Evolutionary conservation across 2,888 invertebrate species (phyloP).

Genomic region (Eupithecia exiguata): DNA sequence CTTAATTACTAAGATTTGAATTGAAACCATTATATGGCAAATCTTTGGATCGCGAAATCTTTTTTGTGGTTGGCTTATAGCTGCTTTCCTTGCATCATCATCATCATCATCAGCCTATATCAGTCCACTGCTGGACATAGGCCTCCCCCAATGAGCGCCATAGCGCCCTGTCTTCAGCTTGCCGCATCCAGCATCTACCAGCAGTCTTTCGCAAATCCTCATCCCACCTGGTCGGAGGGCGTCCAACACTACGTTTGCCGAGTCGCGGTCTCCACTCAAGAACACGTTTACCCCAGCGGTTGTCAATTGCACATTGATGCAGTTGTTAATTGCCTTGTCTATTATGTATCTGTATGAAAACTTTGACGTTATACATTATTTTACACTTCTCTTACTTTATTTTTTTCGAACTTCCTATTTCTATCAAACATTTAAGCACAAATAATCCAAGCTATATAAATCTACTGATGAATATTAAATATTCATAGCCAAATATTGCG

Average conservation of each 20-base stretch:
- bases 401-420: not conserved
- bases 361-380: not conserved
- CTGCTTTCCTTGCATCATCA: not conserved
- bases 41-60: not conserved
- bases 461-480: not conserved
- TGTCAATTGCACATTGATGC: no score
- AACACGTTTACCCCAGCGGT: no score
- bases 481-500: conserved; percentile 2
- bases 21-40: conserved; percentile 2
- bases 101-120: no score
- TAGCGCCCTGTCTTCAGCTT: no score
- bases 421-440: not conserved
- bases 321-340: not conserved
- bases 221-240: no score
- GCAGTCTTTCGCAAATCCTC: no score
- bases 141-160: no score
- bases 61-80: not conserved
- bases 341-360: not conserved
- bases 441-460: not conserved
- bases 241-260: no score
- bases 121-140: no score
- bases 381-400: no score
- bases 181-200: no score
- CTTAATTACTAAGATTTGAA: conserved; percentile 7
- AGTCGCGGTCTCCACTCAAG: no score